Conservation (phyloP, 2,797 vertebrate genomes). For the Sebastes elongatus region DNA sequence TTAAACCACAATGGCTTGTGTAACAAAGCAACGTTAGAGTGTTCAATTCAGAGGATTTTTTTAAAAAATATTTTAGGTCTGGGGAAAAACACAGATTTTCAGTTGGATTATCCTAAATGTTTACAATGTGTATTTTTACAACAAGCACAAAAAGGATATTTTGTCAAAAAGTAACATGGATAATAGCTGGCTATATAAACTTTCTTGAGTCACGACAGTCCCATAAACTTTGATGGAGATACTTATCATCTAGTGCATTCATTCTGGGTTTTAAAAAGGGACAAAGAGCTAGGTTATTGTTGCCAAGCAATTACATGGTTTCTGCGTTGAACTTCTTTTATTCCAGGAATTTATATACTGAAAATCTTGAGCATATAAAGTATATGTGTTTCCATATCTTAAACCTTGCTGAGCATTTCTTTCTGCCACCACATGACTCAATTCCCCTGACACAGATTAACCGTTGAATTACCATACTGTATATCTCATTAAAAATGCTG, state of each 20-base stretch:
- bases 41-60: not conserved
- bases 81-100: too few relatives aligned
- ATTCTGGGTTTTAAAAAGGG: not conserved
- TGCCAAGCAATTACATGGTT: not conserved
- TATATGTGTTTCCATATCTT: not conserved
- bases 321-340: not conserved
- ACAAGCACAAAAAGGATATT: not conserved
- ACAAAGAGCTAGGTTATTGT: not conserved
- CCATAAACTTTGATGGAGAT: not conserved
- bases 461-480: not conserved
- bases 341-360: not conserved
- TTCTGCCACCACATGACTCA: not conserved
- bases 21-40: not conserved
- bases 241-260: not conserved
- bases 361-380: not conserved
- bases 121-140: not conserved
- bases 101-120: not conserved
- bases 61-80: fast-evolving
- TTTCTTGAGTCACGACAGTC: not conserved
- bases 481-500: not conserved
- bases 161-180: not conserved
- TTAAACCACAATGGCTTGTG: not conserved
- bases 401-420: not conserved
- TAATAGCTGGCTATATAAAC: not conserved
- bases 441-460: not conserved